Base-by-base conservation (phyloP, 2,113 vertebrate genomes). In the Salvelinus fontinalis region DNA sequence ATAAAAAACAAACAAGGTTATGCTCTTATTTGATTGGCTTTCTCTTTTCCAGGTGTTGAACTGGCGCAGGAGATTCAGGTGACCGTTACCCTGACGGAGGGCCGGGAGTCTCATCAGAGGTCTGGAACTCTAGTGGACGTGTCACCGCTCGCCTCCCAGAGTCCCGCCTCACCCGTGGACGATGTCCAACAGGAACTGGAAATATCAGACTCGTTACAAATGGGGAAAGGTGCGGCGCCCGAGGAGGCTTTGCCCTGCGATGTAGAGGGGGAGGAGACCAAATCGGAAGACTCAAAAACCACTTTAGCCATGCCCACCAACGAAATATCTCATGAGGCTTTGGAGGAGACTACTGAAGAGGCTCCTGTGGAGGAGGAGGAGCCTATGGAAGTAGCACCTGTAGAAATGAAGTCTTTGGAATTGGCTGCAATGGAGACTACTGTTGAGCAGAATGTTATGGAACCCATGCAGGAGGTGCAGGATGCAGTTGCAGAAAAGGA, bases 21-120 rank as follows among this genome's bases (percentile, higher is more conserved):
- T 5, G 18, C 31, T 27, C 18, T 67, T 67, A 39, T 34, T 27
- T 67, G 27, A 29, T 68, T 34, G 16, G 6, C 29, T 14, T 22
- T 59, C 12, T 73, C 16, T 82, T 34, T 83, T 54, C 34, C 60
- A 87, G 83, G 34, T 75, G 60, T 59, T 67, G 83, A 84, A 12
- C 39, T 81, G 64, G 65, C 80, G 16, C 85, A 87, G 70, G 85
- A 83, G 79, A 85, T 87, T 67, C 83, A 83, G 72, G 85, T 84
- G 44, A 85, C 84, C 0, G 85, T 80, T 16, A 85, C 82, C 16
- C 74, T 86, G 80, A 86, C 85, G 0, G 75, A 79, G 70, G 77
- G 76, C 9, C 68, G 74, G 0, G 57, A 57, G 8, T 74, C 77
- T 16, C 84, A 79, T 20, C 74, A 39, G 6, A 70, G 34, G n/a